Percentiles rank a stretch among this genome's conserved stretches.
Evolutionary conservation across 2,797 vertebrate species (phyloP).

Genomic region (Rhyacichthys aspro): DNA sequence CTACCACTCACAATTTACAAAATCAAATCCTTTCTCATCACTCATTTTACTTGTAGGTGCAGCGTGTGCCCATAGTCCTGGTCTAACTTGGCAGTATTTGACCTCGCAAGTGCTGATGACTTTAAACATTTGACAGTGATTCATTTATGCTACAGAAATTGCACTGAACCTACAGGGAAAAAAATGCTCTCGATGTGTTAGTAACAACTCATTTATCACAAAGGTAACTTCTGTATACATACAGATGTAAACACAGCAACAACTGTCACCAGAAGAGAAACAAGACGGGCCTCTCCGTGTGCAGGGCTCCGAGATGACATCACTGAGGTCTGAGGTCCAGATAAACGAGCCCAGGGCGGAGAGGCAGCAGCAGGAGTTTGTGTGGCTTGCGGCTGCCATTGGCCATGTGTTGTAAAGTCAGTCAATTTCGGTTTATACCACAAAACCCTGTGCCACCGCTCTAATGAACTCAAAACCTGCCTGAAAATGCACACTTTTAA

Average conservation of each 20-base stretch:
- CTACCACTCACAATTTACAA: too few species aligned
- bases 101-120: too few species aligned
- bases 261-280: neutral
- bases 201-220: constrained; percentile 18
- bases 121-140: too few species aligned
- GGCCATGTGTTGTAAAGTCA: constrained; percentile 1
- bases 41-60: too few species aligned
- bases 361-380: neutral
- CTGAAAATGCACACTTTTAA: neutral
- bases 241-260: constrained; percentile 15
- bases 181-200: neutral
- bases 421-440: neutral
- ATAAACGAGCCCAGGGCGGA: constrained; percentile 2
- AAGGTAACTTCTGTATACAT: neutral
- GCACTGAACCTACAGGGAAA: constrained; percentile 7
- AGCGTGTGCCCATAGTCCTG: too few species aligned
- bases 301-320: constrained; percentile 9
- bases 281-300: neutral
- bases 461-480: constrained; percentile 5
- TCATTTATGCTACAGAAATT: neutral
- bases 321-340: neutral
- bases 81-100: too few species aligned
- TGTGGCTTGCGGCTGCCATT: neutral
- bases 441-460: constrained; percentile 10
- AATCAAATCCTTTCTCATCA: too few species aligned